These are phyloP conservation scores for Corythoichthys intestinalis DNA, from an alignment of 2,113 vertebrate species.

Conservation along the genomic window DNA sequence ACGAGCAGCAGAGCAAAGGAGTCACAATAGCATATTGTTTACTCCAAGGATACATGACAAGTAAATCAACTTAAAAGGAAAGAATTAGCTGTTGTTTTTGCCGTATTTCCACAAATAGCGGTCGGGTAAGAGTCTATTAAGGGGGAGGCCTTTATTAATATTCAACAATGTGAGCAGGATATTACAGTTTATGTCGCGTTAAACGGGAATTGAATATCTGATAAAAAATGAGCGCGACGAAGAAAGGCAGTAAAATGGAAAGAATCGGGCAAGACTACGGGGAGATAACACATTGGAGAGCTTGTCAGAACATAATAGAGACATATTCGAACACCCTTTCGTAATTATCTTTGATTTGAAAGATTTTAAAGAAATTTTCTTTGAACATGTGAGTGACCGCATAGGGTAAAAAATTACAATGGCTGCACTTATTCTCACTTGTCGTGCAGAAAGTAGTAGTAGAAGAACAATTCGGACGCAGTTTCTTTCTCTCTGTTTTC, in stretches of 20 bases:
- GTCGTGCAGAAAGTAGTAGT: too few species aligned
- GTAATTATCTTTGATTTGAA: not conserved
- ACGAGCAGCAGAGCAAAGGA: not conserved
- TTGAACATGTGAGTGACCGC: not conserved
- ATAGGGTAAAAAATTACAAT: too few species aligned
- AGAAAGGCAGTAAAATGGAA: not conserved
- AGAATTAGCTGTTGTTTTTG: not conserved
- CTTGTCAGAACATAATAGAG: not conserved
- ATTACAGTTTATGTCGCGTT: not conserved
- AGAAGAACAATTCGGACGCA: too few species aligned
- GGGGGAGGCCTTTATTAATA: not conserved
- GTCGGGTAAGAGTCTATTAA: not conserved
- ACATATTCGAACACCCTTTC: not conserved
- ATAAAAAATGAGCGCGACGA: not conserved
- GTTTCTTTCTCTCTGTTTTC: too few species aligned
- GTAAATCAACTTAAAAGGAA: not conserved
- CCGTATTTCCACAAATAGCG: not conserved
- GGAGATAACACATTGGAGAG: not conserved
- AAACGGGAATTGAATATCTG: constrained; percentile 2
- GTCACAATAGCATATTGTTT: not conserved
- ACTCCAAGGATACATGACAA: not conserved
- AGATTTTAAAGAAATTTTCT: not conserved
- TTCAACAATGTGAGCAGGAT: not conserved
- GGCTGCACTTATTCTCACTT: too few species aligned
- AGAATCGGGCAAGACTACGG: not conserved